phyloP scores from a whole-genome alignment of 2,113 vertebrate genomes.

The Psephotus haematonotus region DNA sequence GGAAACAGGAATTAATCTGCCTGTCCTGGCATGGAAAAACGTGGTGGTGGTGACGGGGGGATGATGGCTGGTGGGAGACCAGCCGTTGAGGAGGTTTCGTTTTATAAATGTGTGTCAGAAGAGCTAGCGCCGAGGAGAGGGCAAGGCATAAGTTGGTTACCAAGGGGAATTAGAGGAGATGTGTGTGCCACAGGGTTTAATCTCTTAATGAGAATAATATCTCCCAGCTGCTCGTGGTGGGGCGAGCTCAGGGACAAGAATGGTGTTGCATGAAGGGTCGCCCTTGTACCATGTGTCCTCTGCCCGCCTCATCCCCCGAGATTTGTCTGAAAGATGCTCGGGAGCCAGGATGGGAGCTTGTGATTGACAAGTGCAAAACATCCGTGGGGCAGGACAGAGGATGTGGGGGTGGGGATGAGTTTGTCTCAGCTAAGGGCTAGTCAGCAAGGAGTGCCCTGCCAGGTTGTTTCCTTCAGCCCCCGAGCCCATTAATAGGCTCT shows the following conservation, averaged over 20 bases:
- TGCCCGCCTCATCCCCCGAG: background rate
- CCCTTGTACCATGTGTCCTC: background rate
- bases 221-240: background rate
- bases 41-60: background rate
- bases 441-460: background rate
- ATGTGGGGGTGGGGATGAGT: background rate
- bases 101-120: background rate
- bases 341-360: background rate
- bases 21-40: background rate
- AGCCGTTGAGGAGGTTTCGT: background rate
- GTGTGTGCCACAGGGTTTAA: background rate
- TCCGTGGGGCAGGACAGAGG: background rate
- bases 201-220: slow-evolving; percentile 34
- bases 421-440: background rate
- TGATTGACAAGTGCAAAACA: background rate
- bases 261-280: background rate
- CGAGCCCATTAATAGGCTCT: slow-evolving; percentile 32
- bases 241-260: background rate
- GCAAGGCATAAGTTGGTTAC: background rate
- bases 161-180: slow-evolving; percentile 11
- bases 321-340: background rate
- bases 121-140: background rate
- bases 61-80: background rate
- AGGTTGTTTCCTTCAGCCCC: slow-evolving; percentile 22
- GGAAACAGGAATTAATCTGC: background rate